Base-by-base conservation (phyloP, 2,113 vertebrate species). In the Mionectes macconnelli region DNA sequence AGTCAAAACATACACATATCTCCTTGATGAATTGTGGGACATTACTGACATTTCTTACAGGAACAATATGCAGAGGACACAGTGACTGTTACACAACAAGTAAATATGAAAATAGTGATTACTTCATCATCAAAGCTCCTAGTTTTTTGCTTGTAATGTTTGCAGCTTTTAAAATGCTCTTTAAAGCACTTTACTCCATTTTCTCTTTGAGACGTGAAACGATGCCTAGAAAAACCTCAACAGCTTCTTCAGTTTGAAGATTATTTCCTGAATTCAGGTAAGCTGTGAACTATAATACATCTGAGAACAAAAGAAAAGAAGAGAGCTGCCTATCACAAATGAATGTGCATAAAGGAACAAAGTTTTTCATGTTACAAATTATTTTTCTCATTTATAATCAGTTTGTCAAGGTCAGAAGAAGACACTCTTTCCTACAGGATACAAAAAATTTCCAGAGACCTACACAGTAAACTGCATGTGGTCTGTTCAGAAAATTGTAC, bases 21-120 rank as follows among this genome's bases (percentile, higher is more conserved):
- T 67, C 57, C 12, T 35, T 55, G 53, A 78, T 24, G 8, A 67
- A 84, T 62, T 78, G 31, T 47, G 20, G 17, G 52, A 55, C 21
- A 73, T 22, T 63, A 42, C 27, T 89, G 44, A 53, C 21, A 66
- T 86, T 94, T 92, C 77, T 87, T 74, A 37, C 28, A 90, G 40
- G 40, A 90, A 89, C 4, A 62, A 84, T 82, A 93, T 68, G 44
- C 47, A 69, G 60, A 84, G 49, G 33, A n/a, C 23, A 76, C 19
- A 56, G 35, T 79, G 57, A 64, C 50, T 60, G 72, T 45, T 80
- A 39, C 23, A 28, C 12, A 49, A 79, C 33, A 73, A 87, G 25
- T 24, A 85, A 75, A 73, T 42, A 93, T 11, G 52, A 89, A 79
- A 82, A 89, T 8, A 79, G 3, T 33, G 6, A 68, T 82, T 59